phyloP scores from a whole-genome alignment of 2,797 vertebrate species.

The Ibycter americanus region DNA sequence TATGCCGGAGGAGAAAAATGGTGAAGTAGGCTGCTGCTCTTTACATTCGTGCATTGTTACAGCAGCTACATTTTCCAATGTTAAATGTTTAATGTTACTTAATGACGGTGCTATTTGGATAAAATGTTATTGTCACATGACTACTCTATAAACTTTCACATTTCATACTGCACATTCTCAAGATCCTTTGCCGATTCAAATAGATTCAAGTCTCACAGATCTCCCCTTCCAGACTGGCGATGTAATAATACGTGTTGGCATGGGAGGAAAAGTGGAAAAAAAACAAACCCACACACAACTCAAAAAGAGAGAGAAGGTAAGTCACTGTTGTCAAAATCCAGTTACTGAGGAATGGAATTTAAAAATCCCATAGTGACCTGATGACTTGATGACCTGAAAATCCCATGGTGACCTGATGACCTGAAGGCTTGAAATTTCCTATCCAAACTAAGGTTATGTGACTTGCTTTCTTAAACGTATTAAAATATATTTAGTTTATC shows the following conservation, averaged over 20 bases:
- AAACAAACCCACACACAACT: fast-evolving
- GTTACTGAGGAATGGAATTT: conserved; percentile 10
- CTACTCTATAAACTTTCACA: not conserved
- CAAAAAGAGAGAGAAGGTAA: not conserved
- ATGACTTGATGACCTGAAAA: not conserved
- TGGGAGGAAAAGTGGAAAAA: not conserved
- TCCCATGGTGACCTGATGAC: not conserved
- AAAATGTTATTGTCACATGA: not conserved
- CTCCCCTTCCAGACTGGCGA: not conserved
- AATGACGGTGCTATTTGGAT: not conserved
- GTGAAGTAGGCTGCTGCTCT: not conserved
- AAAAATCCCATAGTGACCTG: not conserved
- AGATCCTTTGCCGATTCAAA: not conserved
- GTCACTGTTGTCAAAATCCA: not conserved
- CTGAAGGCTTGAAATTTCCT: not conserved
- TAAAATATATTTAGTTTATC: not conserved
- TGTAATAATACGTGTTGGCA: not conserved
- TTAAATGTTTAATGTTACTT: not conserved
- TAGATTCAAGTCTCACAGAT: not conserved
- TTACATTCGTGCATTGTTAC: not conserved
- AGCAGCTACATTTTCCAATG: not conserved
- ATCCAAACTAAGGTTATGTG: not conserved
- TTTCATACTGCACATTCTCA: not conserved
- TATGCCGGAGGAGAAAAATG: not conserved
- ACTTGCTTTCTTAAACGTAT: not conserved